These are phyloP conservation scores for Neoarius graeffei DNA, from an alignment of 2,113 vertebrate genomes.

Conservation along the genomic window DNA sequence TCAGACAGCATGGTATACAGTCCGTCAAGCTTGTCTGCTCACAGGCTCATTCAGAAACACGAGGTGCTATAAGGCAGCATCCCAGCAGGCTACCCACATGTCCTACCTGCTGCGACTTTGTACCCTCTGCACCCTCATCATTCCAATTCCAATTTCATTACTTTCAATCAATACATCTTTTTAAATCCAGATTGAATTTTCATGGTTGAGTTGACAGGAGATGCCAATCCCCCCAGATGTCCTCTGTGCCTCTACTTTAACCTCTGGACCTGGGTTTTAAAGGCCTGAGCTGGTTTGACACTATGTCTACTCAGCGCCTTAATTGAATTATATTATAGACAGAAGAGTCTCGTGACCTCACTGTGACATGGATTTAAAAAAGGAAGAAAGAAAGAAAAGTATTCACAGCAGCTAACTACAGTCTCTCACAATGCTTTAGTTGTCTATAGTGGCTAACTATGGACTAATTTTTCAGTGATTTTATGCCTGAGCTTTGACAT, in stretches of 20 bases:
- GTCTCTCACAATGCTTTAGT: constrained; percentile 26
- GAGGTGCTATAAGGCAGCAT: constrained; percentile 22
- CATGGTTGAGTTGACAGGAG: constrained; percentile 51
- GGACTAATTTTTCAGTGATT: constrained; percentile 27
- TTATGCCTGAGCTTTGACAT: constrained; percentile 28
- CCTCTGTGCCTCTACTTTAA: constrained; percentile 50
- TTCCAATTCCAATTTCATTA: constrained; percentile 53
- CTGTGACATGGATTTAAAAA: constrained; percentile 6
- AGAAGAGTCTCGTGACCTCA: constrained; percentile 35
- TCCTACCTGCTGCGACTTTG: constrained; percentile 43
- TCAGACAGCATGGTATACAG: no score
- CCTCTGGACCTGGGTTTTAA: constrained; percentile 34
- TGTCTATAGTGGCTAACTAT: constrained; percentile 27
- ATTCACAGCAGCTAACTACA: neutral
- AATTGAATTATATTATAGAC: constrained; percentile 49
- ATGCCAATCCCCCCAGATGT: constrained; percentile 46
- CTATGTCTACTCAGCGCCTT: constrained; percentile 26
- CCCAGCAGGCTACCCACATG: constrained; percentile 22
- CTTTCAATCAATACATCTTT: constrained; percentile 54
- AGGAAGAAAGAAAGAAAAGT: neutral
- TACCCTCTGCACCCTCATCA: constrained; percentile 23
- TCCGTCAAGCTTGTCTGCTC: neutral
- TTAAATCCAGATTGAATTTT: constrained; percentile 56
- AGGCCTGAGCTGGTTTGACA: neutral
- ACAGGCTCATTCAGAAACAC: neutral